A percentile compares a stretch with the other conserved stretches of the same genome.
Evolutionary conservation across 2,797 vertebrate species (phyloP).

Genomic region (Eulemur albifrons): DNA sequence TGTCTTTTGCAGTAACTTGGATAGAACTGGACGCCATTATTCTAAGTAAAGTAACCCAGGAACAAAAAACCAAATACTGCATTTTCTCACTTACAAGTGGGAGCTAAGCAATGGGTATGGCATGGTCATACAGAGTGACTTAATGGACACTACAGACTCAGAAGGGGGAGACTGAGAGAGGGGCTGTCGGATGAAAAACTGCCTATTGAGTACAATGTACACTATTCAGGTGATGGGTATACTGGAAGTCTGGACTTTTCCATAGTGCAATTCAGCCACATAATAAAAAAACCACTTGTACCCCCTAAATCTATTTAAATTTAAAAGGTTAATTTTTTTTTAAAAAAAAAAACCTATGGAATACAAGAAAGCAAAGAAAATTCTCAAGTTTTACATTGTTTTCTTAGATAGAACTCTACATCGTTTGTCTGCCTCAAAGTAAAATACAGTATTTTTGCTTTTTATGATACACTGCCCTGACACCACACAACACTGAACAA

Average conservation of each 20-base stretch:
- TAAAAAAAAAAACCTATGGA: background rate
- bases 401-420: constrained; percentile 11
- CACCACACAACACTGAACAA: background rate
- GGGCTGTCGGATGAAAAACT: background rate
- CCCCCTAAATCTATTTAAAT: background rate
- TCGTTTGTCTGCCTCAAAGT: background rate
- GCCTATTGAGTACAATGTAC: background rate
- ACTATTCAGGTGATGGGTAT: background rate
- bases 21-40: no score
- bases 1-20: background rate
- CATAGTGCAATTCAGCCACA: background rate
- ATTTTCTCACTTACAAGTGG: background rate
- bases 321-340: background rate
- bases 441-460: constrained; percentile 30
- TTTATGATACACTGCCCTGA: background rate
- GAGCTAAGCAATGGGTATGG: background rate
- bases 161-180: background rate
- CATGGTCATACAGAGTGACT: background rate
- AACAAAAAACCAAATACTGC: no score
- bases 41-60: no score
- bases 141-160: background rate
- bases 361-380: constrained; percentile 10
- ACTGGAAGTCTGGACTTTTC: background rate
- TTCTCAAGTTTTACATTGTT: background rate
- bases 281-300: background rate